Conservation (phyloP, 2,888 invertebrate genomes). For the Anorthoa munda region DNA sequence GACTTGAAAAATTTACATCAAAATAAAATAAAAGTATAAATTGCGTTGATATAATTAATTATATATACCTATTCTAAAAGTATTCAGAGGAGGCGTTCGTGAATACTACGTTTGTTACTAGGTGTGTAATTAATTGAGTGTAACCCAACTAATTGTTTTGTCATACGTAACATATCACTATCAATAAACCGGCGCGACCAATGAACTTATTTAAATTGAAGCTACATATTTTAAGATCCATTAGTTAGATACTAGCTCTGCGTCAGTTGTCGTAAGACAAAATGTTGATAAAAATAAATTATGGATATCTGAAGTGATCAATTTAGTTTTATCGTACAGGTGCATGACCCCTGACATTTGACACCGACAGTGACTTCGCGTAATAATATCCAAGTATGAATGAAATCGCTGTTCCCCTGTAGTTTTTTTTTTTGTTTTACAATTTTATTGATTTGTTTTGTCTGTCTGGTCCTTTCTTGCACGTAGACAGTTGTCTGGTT, state of each 20-base stretch:
- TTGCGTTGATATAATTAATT: slow-evolving; percentile 59
- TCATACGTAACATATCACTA: slow-evolving; percentile 24
- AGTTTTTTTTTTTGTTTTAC: slow-evolving; percentile 11
- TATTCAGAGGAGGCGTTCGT: slow-evolving; percentile 44
- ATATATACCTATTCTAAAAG: slow-evolving; percentile 35
- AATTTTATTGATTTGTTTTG: slow-evolving; percentile 48
- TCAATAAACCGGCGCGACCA: slow-evolving; percentile 19
- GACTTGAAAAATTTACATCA: slow-evolving; percentile 65
- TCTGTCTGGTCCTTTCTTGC: slow-evolving; percentile 28
- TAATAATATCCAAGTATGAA: slow-evolving; percentile 51
- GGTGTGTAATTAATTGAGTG: slow-evolving; percentile 37
- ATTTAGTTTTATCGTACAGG: slow-evolving; percentile 57
- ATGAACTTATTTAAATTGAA: slow-evolving; percentile 34
- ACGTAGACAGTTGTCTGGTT: slow-evolving; percentile 32
- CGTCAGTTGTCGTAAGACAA: slow-evolving; percentile 16
- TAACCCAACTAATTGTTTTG: slow-evolving; percentile 42
- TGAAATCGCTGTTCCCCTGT: slow-evolving; percentile 52
- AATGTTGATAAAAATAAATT: slow-evolving; percentile 40
- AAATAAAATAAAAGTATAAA: slow-evolving; percentile 63
- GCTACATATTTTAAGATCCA: slow-evolving; percentile 27
- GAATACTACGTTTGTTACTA: slow-evolving; percentile 41
- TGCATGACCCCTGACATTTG: slow-evolving; percentile 74
- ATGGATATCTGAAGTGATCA: slow-evolving; percentile 31
- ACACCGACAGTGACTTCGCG: slow-evolving; percentile 59
- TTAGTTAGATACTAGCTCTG: slow-evolving; percentile 11